A percentile compares a stretch with the other conserved stretches of the same genome.
Evolutionary conservation across 2,888 invertebrate genomes (phyloP).

Genomic region (Hirtodrosophila histrioides): DNA sequence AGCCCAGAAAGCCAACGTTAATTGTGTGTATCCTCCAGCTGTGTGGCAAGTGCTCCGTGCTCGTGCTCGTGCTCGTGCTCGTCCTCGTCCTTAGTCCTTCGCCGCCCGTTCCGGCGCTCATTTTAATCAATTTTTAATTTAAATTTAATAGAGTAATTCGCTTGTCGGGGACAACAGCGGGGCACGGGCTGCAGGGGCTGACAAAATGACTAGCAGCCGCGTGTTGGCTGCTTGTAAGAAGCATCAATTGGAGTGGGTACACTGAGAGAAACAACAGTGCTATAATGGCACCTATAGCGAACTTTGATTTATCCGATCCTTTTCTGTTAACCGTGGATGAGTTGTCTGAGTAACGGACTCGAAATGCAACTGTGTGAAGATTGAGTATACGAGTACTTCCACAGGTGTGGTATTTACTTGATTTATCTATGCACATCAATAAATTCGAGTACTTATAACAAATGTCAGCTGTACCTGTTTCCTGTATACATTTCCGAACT

Average conservation of each 20-base stretch:
- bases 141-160: conserved; percentile 80
- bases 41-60: conserved; percentile 41
- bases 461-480: no score
- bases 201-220: conserved; percentile 26
- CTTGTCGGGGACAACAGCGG: conserved; percentile 29
- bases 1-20: conserved; percentile 66
- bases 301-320: no score
- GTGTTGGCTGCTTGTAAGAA: conserved; percentile 26
- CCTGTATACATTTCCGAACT: no score
- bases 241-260: conserved; percentile 12
- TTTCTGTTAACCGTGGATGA: no score
- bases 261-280: neutral
- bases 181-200: neutral
- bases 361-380: no score
- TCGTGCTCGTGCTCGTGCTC: conserved; percentile 12
- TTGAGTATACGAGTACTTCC: no score
- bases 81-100: neutral
- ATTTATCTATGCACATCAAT: no score
- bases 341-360: no score
- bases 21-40: conserved; percentile 77
- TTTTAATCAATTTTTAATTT: conserved; percentile 82
- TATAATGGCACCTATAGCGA: no score
- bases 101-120: conserved; percentile 46
- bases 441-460: no score
- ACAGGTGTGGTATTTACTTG: no score